Conservation (phyloP, 1,140 invertebrate genomes). For the Vanessa tameamea region DNA sequence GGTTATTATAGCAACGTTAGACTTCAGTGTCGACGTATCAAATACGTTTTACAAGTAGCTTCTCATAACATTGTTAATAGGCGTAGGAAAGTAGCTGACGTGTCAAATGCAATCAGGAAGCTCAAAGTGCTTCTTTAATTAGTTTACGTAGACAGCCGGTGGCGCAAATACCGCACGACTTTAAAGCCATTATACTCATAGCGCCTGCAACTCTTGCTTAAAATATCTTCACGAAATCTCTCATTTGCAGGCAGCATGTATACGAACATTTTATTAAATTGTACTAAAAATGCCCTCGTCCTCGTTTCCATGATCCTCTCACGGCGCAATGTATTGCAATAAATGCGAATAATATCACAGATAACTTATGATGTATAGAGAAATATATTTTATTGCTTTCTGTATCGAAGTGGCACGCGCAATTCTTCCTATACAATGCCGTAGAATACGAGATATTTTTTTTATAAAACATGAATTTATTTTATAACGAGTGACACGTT, state of each 20-base stretch:
- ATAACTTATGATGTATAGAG: neutral
- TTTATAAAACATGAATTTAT: too few species aligned
- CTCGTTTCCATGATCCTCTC: neutral
- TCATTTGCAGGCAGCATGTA: neutral
- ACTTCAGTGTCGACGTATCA: neutral
- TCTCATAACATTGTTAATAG: neutral
- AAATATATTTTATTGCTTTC: conserved; percentile 1
- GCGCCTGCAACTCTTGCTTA: neutral
- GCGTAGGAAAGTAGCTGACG: conserved; percentile 18
- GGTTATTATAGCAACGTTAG: too few species aligned
- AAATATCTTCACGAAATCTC: neutral
- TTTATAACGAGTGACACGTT: neutral
- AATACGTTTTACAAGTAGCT: neutral
- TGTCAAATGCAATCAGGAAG: conserved; percentile 55
- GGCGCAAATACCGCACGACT: neutral
- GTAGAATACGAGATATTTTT: neutral
- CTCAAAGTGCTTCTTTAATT: conserved; percentile 57
- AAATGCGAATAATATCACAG: neutral
- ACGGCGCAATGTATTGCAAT: neutral
- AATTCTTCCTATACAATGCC: neutral
- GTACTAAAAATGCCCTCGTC: neutral
- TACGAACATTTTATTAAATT: neutral
- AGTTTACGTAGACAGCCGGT: conserved; percentile 42
- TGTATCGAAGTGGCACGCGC: conserved; percentile 1
- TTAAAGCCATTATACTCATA: neutral